Evolutionary conservation across 2,888 invertebrate species (phyloP).

Genomic region (Polydrusus tereticollis): DNA sequence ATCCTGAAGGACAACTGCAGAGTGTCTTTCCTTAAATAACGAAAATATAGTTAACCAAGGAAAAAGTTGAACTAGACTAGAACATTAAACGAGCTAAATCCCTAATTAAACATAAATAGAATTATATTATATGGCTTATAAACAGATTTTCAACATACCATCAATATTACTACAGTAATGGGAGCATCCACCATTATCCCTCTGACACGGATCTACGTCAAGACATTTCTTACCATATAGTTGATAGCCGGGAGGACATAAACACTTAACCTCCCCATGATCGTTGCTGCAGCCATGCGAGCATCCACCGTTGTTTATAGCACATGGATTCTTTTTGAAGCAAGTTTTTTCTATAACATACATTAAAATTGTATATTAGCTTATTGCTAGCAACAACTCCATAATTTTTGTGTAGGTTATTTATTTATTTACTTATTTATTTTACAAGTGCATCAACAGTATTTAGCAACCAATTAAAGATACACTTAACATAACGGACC

Average conservation of each 20-base stretch:
- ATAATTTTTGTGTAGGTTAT: no score
- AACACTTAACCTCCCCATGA: conserved; percentile 71
- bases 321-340: conserved; percentile 66
- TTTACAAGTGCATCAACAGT: no score
- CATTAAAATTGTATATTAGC: background rate
- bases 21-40: conserved; percentile 15
- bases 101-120: no score
- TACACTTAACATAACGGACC: no score
- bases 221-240: conserved; percentile 64
- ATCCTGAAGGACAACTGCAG: conserved; percentile 54
- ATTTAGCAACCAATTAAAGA: no score
- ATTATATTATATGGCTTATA: conserved; percentile 61
- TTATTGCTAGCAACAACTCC: background rate
- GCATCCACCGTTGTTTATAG: conserved; percentile 67
- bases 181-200: conserved; percentile 67
- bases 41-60: background rate
- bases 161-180: conserved; percentile 65
- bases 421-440: no score
- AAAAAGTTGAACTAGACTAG: no score
- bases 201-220: conserved; percentile 64
- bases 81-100: no score
- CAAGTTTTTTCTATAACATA: conserved; percentile 58
- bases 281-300: conserved; percentile 69
- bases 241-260: conserved; percentile 61
- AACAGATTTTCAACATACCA: conserved; percentile 57